A percentile compares a stretch with the other conserved stretches of the same genome.
Evolutionary conservation across 2,888 invertebrate species (phyloP).

Genomic region (Gymnoscelis rufifasciata): DNA sequence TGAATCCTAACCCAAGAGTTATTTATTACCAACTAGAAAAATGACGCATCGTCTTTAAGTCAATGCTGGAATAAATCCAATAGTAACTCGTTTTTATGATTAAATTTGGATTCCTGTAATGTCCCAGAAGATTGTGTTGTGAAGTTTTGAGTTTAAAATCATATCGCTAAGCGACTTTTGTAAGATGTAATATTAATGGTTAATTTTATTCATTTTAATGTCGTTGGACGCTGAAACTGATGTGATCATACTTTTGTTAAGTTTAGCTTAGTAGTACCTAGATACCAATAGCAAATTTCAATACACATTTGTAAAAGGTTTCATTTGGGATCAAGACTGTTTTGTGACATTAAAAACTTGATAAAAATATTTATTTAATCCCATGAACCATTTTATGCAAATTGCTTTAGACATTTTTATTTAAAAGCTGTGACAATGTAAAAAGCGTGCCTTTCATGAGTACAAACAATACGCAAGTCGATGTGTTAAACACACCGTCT

Average conservation of each 20-base stretch:
- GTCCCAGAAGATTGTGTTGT: constrained; percentile 60
- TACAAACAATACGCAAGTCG: constrained; percentile 30
- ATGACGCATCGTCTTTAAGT: constrained; percentile 6
- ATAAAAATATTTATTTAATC: too few species aligned
- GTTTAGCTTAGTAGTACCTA: constrained; percentile 25
- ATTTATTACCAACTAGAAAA: not conserved
- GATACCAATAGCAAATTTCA: not conserved
- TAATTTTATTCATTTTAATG: constrained; percentile 46
- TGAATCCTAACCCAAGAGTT: constrained; percentile 32
- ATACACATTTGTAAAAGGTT: not conserved
- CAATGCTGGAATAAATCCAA: constrained; percentile 34
- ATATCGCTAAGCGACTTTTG: constrained; percentile 61
- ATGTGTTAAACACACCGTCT: constrained; percentile 29
- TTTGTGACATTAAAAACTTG: not conserved
- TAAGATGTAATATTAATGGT: constrained; percentile 53
- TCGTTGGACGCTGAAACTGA: constrained; percentile 51
- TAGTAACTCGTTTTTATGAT: not conserved
- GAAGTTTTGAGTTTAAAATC: constrained; percentile 43
- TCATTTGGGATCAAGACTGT: not conserved
- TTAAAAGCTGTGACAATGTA: constrained; percentile 33
- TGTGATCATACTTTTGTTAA: constrained; percentile 59
- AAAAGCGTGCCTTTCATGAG: constrained; percentile 33
- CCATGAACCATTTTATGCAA: not conserved
- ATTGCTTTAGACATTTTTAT: constrained; percentile 1
- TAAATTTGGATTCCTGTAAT: constrained; percentile 18